Percentiles rank a stretch among this genome's conserved stretches.
Evolutionary conservation across 53 echinoderm and acorn worm genomes (phyloP).

Genomic region (Hippasteria phrygiana): DNA sequence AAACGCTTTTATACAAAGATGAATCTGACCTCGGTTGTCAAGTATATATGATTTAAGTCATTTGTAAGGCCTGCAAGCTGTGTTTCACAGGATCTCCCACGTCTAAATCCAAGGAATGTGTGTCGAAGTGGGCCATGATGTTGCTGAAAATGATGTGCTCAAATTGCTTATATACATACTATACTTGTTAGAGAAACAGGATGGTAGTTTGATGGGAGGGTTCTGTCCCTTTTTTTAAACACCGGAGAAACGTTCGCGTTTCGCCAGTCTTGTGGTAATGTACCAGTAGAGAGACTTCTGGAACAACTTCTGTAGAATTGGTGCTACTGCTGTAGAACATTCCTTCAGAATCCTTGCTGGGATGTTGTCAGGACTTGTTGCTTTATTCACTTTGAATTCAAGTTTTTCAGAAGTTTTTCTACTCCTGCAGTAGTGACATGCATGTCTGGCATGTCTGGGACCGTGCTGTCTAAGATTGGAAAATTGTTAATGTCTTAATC

Average conservation of each 20-base stretch:
- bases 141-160: constrained; percentile 43
- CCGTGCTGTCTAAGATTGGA: constrained; percentile 7
- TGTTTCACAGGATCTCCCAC: constrained; percentile 65
- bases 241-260: constrained; percentile 32
- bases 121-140: constrained; percentile 27
- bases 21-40: too few species aligned
- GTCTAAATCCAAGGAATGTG: constrained; percentile 57
- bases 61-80: constrained; percentile 48
- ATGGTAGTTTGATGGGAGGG: constrained; percentile 21
- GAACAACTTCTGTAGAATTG: constrained; percentile 30
- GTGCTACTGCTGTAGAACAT: constrained; percentile 29
- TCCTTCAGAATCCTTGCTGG: constrained; percentile 28
- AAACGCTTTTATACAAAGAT: too few species aligned
- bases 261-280: constrained; percentile 24
- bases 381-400: constrained; percentile 36
- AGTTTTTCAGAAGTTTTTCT: constrained; percentile 36
- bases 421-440: constrained; percentile 25
- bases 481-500: constrained; percentile 14
- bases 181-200: constrained; percentile 21
- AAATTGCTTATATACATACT: constrained; percentile 17
- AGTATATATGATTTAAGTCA: neutral
- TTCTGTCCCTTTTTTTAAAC: constrained; percentile 18
- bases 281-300: constrained; percentile 20
- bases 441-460: constrained; percentile 33
- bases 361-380: constrained; percentile 33